Evolutionary conservation across 1,140 invertebrate genomes (phyloP), one percentile per base, ranked within the genome.

Genomic region (Batillaria attramentaria): DNA sequence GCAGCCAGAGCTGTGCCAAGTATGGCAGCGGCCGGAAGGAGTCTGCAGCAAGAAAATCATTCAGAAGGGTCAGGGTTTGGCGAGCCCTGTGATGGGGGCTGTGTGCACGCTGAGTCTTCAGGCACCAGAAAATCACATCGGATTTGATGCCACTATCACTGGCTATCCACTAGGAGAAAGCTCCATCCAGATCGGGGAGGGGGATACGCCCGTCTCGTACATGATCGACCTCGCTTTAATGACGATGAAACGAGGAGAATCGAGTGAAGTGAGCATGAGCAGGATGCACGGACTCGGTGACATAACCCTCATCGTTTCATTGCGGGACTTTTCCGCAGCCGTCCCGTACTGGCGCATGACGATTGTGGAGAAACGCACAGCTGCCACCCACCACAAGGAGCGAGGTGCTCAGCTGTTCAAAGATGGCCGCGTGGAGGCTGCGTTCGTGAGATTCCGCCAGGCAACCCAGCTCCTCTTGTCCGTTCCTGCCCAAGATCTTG

Each of bases 391-490:
- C n/a, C 80, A 84, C 78, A 88, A 88, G 66, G 81, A 81, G 24
- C 81, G 80, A 79, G 88, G 87, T 24, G 83, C 84, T 3, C 76
- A 82, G 10, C 77, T 85, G 20, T 89, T 87, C 54, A 81, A 83
- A 60, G 28, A 43, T 4, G 84, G 79, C 16, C 79, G 83, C 42
- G 77, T 84, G 35, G 79, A 84, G 31, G 80, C 78, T 74, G 84
- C 87, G 4, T 86, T 89, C 46, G 77, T 72, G 13, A 72, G 79
- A n/a, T 89, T 85, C 76, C 78, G 79, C 42, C 57, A 78, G n/a
- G 82, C 86, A 28, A 65, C 87, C 31, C 79, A 81, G 42, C 86
- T 83, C 77, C 66, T 87, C 43, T 83, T 85, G 31, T 83, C 68
- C 31, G 83, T 82, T 65, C 60, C 42, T 46, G 78, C 79, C 3